A percentile compares a stretch with the other conserved stretches of the same genome.
Conservation (phyloP, 2,113 vertebrate species). For the Rhinoderma darwinii region DNA sequence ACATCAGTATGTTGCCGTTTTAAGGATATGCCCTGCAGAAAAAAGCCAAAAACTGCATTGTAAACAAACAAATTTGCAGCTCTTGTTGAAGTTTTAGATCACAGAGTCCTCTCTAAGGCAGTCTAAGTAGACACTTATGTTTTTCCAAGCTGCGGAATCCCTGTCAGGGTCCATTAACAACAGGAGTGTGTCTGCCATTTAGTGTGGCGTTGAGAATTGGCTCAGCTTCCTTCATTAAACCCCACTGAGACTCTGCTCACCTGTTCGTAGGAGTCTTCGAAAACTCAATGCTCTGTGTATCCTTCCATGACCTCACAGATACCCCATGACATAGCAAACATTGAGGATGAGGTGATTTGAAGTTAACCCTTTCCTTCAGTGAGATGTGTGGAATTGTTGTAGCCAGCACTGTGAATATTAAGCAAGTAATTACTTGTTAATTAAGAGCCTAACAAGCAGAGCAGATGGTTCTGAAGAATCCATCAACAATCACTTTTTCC, state of each 20-base stretch:
- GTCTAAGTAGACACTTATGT: conserved; percentile 55
- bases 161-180: conserved; percentile 53
- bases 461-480: conserved; percentile 62
- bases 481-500: conserved; percentile 57
- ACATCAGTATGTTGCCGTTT: conserved; percentile 24
- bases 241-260: conserved; percentile 37
- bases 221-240: conserved; percentile 47
- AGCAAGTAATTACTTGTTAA: conserved; percentile 61
- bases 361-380: conserved; percentile 20
- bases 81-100: conserved; percentile 35
- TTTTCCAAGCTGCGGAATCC: conserved; percentile 49
- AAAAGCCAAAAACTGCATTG: neutral
- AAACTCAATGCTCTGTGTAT: neutral
- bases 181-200: conserved; percentile 51
- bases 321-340: neutral
- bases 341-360: neutral
- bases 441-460: conserved; percentile 63
- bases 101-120: conserved; percentile 43
- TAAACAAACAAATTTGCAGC: conserved; percentile 36
- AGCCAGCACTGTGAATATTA: conserved; percentile 56
- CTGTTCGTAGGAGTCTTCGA: conserved; percentile 1
- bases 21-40: conserved; percentile 36
- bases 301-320: conserved; percentile 5
- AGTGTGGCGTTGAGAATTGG: conserved; percentile 50
- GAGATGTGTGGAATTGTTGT: neutral